Conservation (phyloP, 2,797 vertebrate species). For the Uromys caudimaculatus region DNA sequence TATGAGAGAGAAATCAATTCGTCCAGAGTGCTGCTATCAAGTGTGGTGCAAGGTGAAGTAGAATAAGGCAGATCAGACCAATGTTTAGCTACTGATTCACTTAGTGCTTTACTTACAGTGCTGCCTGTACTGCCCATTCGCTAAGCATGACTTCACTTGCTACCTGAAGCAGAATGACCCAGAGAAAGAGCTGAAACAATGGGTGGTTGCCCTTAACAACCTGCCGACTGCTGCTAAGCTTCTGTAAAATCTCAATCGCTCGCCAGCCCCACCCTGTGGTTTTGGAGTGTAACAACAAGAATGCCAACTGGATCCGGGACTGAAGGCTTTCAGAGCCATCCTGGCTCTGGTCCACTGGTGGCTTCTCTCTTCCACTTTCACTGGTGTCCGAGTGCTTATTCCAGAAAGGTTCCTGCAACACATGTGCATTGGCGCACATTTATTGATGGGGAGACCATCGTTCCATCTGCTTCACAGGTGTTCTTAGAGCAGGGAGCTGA, state of each 20-base stretch:
- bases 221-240: background rate
- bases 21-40: background rate
- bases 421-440: too few species aligned
- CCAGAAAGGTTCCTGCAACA: background rate
- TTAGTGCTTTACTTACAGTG: background rate
- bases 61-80: background rate
- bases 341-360: background rate
- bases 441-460: background rate
- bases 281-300: background rate
- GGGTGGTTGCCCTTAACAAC: background rate
- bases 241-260: background rate
- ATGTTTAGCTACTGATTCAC: background rate
- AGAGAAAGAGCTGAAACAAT: background rate
- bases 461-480: background rate
- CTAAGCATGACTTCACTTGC: background rate
- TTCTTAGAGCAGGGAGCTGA: background rate
- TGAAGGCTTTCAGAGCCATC: background rate
- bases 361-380: background rate
- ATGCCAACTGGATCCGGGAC: background rate
- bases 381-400: background rate
- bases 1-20: slow-evolving; percentile 45
- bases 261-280: background rate
- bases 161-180: background rate
- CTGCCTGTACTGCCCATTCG: background rate
- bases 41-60: background rate